Conservation (phyloP, 1,140 invertebrate genomes). For the Drosophila takahashii region DNA sequence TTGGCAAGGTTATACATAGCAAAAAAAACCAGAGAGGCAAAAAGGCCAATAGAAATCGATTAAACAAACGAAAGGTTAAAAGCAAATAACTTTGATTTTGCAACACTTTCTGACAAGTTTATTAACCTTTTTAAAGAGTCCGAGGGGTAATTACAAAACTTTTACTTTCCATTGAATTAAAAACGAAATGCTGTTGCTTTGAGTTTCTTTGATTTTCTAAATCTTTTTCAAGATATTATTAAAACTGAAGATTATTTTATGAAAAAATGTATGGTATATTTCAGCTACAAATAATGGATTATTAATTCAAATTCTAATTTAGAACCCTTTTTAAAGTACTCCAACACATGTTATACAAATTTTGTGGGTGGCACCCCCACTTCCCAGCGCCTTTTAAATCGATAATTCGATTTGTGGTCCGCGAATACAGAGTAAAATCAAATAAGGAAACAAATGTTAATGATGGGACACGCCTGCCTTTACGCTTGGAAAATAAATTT, state of each 20-base stretch:
- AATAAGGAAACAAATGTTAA: slow-evolving; percentile 51
- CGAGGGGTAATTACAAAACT: slow-evolving; percentile 19
- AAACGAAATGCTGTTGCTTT: background rate
- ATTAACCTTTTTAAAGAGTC: slow-evolving; percentile 64
- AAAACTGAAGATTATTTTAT: too few relatives aligned
- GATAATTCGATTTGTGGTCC: slow-evolving; percentile 43
- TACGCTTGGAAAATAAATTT: slow-evolving; percentile 38
- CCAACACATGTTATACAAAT: background rate
- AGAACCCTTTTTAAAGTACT: background rate
- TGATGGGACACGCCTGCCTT: slow-evolving; percentile 33
- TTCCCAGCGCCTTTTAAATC: slow-evolving; percentile 7
- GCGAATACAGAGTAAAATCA: slow-evolving; percentile 25
- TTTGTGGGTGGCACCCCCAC: slow-evolving; percentile 6
- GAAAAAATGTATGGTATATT: background rate
- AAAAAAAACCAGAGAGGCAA: slow-evolving; percentile 10
- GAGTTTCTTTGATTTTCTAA: background rate
- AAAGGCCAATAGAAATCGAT: slow-evolving; percentile 62
- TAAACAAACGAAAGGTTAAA: slow-evolving; percentile 81
- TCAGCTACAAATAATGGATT: background rate
- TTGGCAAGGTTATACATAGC: slow-evolving; percentile 69
- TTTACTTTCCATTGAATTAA: slow-evolving; percentile 54
- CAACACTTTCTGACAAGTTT: slow-evolving; percentile 54
- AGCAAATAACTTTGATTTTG: slow-evolving; percentile 30
- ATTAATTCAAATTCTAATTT: slow-evolving; percentile 1
- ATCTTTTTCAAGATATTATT: background rate